A percentile compares a stretch with the other conserved stretches of the same genome.
Evolutionary conservation across 2,888 invertebrate genomes (phyloP).

Genomic region (Himalopsyche anomala): DNA sequence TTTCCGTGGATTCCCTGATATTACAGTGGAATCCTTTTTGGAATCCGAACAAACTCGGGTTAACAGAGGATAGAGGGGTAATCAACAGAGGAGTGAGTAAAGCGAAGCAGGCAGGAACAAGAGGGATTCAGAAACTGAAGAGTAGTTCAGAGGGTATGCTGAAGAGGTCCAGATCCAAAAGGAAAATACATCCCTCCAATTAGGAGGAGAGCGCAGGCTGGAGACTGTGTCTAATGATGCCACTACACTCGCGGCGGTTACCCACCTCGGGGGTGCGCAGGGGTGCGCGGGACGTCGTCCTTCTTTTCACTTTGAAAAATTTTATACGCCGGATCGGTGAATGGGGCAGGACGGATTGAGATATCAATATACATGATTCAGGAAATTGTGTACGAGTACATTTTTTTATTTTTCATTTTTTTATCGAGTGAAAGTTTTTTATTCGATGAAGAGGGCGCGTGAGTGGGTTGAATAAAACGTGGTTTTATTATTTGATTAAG

Average conservation of each 20-base stretch:
- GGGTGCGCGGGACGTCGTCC: neutral
- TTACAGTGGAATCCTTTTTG: too few species aligned
- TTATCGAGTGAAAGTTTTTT: neutral
- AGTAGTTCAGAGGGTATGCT: conserved; percentile 50
- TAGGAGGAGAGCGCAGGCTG: conserved; percentile 57
- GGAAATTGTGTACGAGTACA: conserved; percentile 7
- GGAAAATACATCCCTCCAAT: conserved; percentile 65
- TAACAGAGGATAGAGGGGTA: neutral
- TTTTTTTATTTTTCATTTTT: neutral
- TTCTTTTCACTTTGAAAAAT: conserved; percentile 17
- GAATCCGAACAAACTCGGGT: neutral
- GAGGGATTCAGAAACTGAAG: conserved; percentile 16
- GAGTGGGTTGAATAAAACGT: neutral
- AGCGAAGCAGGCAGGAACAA: conserved; percentile 41
- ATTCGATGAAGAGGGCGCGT: neutral
- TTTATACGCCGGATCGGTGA: conserved; percentile 11
- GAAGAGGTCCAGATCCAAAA: conserved; percentile 56
- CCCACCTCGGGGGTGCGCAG: neutral
- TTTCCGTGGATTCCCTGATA: too few species aligned
- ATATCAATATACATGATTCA: conserved; percentile 35
- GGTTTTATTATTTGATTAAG: neutral
- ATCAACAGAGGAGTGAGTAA: conserved; percentile 28
- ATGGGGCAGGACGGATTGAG: conserved; percentile 23
- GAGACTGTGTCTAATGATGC: conserved; percentile 64
- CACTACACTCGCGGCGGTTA: conserved; percentile 57